Conservation (phyloP, 1,140 invertebrate species). For the Listronotus oregonensis region DNA sequence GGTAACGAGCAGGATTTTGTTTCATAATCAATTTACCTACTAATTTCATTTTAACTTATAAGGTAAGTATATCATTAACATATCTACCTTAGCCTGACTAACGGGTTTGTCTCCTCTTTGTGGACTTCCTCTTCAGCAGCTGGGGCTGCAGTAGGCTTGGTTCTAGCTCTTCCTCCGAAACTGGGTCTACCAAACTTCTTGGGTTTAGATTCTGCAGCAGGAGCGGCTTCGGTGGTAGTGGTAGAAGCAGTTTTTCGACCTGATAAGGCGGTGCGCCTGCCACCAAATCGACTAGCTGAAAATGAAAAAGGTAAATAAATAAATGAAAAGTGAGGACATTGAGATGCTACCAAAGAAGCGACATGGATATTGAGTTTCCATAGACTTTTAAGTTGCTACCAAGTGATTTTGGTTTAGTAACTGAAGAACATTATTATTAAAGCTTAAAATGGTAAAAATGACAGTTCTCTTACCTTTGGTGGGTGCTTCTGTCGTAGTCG, state of each 20-base stretch:
- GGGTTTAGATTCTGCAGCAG: conserved; percentile 39
- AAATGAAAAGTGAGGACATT: too few species aligned
- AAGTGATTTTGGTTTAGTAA: too few species aligned
- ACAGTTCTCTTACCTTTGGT: conserved; percentile 34
- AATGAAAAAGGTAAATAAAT: too few species aligned
- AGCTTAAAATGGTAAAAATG: too few species aligned
- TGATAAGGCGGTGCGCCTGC: conserved; percentile 32
- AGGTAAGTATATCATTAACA: too few species aligned
- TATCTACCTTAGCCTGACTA: conserved; percentile 44
- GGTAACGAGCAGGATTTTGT: too few species aligned
- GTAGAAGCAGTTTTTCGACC: conserved; percentile 28
- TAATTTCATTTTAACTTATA: too few species aligned
- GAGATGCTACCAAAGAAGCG: too few species aligned
- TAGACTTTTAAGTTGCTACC: too few species aligned
- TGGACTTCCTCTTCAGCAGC: conserved; percentile 50
- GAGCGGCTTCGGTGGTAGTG: conserved; percentile 40
- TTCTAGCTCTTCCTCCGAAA: conserved; percentile 43
- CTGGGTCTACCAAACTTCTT: conserved; percentile 50
- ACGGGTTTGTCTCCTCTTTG: conserved; percentile 58
- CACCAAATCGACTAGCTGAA: conserved; percentile 48
- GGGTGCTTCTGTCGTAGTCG: conserved; percentile 53
- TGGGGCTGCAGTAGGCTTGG: conserved; percentile 47
- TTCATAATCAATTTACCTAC: too few species aligned
- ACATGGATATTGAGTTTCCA: too few species aligned
- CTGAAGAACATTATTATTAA: too few species aligned